phyloP scores from a whole-genome alignment of 1,140 invertebrate species.

The Caenorhabditis inopinata region DNA sequence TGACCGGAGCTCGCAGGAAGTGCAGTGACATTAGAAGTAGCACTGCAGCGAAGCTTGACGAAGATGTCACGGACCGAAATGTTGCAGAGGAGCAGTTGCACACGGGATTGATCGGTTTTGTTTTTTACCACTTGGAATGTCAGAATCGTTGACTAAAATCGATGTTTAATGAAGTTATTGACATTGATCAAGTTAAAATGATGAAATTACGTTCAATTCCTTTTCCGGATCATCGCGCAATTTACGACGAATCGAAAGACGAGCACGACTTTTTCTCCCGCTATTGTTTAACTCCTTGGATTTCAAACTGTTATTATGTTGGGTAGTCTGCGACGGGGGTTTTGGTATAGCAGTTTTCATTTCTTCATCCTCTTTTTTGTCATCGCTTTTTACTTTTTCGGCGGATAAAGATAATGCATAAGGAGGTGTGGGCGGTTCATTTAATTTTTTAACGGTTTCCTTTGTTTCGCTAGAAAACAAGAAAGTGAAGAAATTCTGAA shows the following conservation, averaged over 20 bases:
- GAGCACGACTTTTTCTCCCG: neutral
- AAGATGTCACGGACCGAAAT: conserved; percentile 45
- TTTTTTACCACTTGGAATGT: neutral
- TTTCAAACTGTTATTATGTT: neutral
- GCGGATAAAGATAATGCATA: neutral
- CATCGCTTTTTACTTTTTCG: neutral
- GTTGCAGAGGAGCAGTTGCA: conserved; percentile 45
- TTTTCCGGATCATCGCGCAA: conserved; percentile 70
- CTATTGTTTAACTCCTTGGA: neutral
- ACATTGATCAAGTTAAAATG: no score
- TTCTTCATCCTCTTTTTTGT: conserved; percentile 14
- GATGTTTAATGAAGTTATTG: no score
- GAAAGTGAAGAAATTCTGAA: neutral
- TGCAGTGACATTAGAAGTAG: conserved; percentile 6
- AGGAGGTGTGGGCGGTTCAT: neutral
- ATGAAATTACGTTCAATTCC: conserved; percentile 15
- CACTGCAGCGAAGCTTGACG: conserved; percentile 44
- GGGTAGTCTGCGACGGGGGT: neutral
- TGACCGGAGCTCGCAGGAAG: conserved; percentile 25
- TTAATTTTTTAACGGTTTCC: neutral
- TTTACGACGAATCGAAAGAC: neutral
- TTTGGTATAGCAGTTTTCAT: neutral
- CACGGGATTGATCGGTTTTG: conserved; percentile 19
- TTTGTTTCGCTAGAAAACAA: conserved; percentile 30
- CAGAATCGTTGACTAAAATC: conserved; percentile 4